Conservation (phyloP, 2,888 invertebrate genomes). For the Protophormia terraenovae region DNA sequence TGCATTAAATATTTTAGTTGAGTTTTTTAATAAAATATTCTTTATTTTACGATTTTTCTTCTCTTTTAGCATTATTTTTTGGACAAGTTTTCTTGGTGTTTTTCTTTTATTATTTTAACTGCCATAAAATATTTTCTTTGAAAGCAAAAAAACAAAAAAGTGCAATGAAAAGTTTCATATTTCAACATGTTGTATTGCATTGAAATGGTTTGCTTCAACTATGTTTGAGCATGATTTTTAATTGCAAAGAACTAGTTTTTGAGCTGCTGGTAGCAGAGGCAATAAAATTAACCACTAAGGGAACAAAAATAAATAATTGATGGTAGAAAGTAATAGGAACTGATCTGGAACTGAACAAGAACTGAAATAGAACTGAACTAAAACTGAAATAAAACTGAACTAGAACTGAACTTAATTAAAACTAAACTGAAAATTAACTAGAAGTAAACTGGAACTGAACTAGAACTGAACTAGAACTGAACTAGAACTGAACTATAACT, state of each 20-base stretch:
- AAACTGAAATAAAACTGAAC: no score
- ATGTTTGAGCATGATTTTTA: conserved; percentile 38
- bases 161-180: conserved; percentile 26
- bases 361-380: no score
- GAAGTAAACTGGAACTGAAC: no score
- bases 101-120: not conserved
- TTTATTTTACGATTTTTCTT: not conserved
- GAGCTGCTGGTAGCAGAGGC: no score
- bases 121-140: conserved; percentile 14
- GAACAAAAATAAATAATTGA: no score
- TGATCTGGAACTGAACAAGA: no score
- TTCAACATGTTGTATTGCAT: conserved; percentile 31
- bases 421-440: no score
- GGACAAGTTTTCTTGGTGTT: not conserved
- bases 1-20: conserved; percentile 34
- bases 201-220: not conserved
- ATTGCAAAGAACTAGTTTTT: conserved; percentile 22
- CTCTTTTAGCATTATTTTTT: not conserved
- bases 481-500: no score
- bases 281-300: conserved; percentile 4
- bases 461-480: no score
- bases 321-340: no score
- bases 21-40: not conserved
- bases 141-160: no score
- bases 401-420: no score